Conservation (phyloP, 2,113 vertebrate genomes). For the Xiphophorus couchianus region DNA sequence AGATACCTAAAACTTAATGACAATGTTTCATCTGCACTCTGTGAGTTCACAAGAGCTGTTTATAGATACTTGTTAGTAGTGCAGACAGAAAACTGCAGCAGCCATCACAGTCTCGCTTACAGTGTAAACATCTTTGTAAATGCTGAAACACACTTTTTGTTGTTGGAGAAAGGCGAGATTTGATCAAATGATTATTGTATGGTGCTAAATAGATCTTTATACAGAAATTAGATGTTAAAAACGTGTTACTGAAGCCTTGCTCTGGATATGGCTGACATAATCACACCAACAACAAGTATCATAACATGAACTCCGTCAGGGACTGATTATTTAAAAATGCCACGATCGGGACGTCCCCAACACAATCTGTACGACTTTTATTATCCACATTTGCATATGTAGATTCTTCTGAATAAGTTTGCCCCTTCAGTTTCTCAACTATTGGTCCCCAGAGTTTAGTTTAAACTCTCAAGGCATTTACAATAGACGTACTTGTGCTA, state of each 20-base stretch:
- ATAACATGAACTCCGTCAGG: background rate
- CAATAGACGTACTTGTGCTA: background rate
- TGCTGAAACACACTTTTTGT: background rate
- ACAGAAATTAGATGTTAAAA: too few relatives aligned
- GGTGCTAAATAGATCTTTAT: too few relatives aligned
- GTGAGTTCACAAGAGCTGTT: background rate
- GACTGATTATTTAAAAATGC: background rate
- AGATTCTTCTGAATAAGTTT: background rate
- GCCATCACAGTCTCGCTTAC: background rate
- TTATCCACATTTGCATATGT: background rate
- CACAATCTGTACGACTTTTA: background rate
- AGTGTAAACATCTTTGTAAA: background rate
- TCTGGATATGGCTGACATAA: background rate
- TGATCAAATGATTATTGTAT: too few relatives aligned
- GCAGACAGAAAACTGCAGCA: too few relatives aligned
- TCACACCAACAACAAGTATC: background rate
- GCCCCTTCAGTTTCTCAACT: too few relatives aligned
- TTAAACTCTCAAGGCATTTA: background rate
- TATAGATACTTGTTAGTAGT: background rate
- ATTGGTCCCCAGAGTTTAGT: background rate
- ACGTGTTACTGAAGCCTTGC: too few relatives aligned
- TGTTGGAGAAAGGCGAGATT: background rate
- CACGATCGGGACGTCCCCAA: background rate
- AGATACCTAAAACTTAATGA: background rate
- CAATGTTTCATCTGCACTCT: background rate